Percentiles rank a stretch among this genome's conserved stretches.
These are phyloP conservation scores for Smutsia temminckii DNA, from an alignment of 2,797 vertebrate genomes.

Conservation along the genomic window DNA sequence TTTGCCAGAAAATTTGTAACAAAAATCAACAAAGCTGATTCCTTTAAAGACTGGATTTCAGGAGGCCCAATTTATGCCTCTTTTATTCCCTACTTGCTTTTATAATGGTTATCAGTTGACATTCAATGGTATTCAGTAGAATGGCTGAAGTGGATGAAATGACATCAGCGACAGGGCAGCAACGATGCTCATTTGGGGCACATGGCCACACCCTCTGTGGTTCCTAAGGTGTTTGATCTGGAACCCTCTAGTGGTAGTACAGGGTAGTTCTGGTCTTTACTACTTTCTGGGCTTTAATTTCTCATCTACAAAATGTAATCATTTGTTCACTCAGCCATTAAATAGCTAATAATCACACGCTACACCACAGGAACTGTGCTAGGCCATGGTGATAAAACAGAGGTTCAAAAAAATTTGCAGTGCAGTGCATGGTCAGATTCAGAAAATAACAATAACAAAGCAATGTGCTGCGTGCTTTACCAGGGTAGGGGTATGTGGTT, in stretches of 20 bases:
- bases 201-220: not conserved
- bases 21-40: conserved; percentile 2
- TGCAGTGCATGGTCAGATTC: not conserved
- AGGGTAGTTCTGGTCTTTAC: not conserved
- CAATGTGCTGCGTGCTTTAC: not conserved
- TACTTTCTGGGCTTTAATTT: not conserved
- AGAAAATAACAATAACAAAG: not conserved
- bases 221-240: not conserved
- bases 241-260: not conserved
- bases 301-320: not conserved
- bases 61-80: not conserved
- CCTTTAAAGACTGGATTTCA: conserved; percentile 2
- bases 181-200: not conserved
- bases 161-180: not conserved
- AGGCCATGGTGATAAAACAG: not conserved
- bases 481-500: not conserved
- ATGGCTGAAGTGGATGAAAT: not conserved
- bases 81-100: not conserved
- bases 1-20: conserved; percentile 27
- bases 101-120: not conserved
- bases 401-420: not conserved
- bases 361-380: not conserved
- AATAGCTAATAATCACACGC: not conserved
- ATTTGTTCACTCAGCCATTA: not conserved
- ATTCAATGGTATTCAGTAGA: not conserved